phyloP scores from a whole-genome alignment of 2,113 vertebrate species.

The Cyanoderma ruficeps region DNA sequence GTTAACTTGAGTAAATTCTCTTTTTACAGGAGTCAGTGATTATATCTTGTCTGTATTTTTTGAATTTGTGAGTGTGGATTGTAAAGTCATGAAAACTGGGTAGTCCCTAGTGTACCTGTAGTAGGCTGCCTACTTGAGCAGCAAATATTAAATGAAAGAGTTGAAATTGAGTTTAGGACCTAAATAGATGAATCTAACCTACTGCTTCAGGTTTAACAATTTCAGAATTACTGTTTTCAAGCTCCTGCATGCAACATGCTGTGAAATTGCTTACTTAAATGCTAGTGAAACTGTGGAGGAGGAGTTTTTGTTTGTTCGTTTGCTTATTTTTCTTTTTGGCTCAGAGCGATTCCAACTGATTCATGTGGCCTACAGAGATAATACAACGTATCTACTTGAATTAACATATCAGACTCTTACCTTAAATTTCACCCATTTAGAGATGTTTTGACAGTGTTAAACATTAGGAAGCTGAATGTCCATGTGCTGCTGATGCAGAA shows the following conservation, averaged over 20 bases:
- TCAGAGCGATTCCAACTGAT: not conserved
- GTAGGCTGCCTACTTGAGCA: not conserved
- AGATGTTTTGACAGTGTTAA: not conserved
- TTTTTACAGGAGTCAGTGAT: not conserved
- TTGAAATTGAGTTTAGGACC: not conserved
- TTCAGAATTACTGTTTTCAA: not conserved
- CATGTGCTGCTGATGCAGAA: not conserved
- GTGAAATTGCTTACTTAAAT: not conserved
- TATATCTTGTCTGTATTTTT: not conserved
- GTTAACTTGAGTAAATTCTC: not conserved
- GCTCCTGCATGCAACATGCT: not conserved
- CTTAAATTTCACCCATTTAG: not conserved
- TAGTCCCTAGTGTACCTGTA: not conserved
- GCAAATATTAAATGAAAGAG: not conserved
- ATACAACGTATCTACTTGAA: not conserved
- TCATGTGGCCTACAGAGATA: not conserved
- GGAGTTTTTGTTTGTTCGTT: not conserved
- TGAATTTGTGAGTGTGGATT: not conserved
- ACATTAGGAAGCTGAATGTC: not conserved
- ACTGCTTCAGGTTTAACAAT: not conserved
- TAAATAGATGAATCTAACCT: not conserved
- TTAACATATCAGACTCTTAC: not conserved
- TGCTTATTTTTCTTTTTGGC: not conserved
- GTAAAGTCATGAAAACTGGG: not conserved
- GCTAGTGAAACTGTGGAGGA: not conserved